A percentile compares a stretch with the other conserved stretches of the same genome.
Evolutionary conservation across 92 coral and sea anemone species (phyloP).

Genomic region (Epizoanthus ramosus): DNA sequence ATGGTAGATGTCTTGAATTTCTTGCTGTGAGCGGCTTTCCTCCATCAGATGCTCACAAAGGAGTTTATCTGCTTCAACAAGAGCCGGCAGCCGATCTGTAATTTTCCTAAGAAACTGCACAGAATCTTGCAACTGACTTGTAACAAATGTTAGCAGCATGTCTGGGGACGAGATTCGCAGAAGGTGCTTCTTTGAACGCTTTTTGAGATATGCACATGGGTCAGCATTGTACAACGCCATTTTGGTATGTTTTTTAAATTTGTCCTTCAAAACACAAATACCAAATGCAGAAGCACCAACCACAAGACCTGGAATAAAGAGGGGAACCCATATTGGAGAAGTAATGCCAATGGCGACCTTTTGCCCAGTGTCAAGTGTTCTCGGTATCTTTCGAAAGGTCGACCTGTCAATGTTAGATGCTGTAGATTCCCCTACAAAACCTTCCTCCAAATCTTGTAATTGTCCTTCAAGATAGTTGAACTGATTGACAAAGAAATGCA

Average conservation of each 20-base stretch:
- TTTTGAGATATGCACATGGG: constrained; percentile 13
- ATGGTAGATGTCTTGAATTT: too few species aligned
- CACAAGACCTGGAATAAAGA: constrained; percentile 7
- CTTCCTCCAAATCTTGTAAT: too few species aligned
- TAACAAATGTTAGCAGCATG: background rate
- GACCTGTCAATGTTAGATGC: background rate
- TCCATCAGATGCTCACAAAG: too few species aligned
- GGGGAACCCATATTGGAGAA: constrained; percentile 21
- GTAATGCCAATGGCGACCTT: constrained; percentile 34
- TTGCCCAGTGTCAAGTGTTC: background rate
- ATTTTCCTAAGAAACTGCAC: background rate
- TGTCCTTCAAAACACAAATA: too few species aligned
- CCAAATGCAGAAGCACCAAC: background rate
- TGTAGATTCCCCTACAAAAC: too few species aligned
- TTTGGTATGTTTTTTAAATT: background rate
- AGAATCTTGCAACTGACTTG: background rate
- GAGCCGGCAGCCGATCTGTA: too few species aligned
- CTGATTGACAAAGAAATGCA: background rate
- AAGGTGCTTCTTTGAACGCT: constrained; percentile 22
- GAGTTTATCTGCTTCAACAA: too few species aligned
- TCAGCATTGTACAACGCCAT: background rate
- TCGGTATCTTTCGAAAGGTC: too few species aligned
- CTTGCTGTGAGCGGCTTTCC: too few species aligned
- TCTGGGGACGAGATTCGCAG: background rate
- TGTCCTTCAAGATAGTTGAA: background rate